Percentiles rank a stretch among this genome's conserved stretches.
phyloP scores from a whole-genome alignment of 2,888 invertebrate species.

The Lucinisca nassula region DNA sequence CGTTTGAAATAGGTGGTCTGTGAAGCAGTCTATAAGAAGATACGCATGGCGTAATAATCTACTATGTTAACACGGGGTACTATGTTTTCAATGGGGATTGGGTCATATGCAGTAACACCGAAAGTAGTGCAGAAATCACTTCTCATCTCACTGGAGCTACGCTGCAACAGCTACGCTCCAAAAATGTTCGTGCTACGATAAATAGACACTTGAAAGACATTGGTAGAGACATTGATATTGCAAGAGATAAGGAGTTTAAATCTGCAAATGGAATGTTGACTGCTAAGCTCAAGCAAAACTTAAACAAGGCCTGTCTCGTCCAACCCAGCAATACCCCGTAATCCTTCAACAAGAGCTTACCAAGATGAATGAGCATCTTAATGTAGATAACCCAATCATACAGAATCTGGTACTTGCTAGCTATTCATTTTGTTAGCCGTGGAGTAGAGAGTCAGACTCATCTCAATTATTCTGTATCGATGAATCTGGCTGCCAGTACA shows the following conservation, averaged over 20 bases:
- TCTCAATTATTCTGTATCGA: not conserved
- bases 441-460: not conserved
- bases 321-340: conserved; percentile 10
- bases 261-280: conserved; percentile 16
- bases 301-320: not conserved
- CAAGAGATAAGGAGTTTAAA: conserved; percentile 7
- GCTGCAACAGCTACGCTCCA: too few species aligned
- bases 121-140: too few species aligned
- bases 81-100: too few species aligned
- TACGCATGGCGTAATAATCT: too few species aligned
- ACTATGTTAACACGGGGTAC: too few species aligned
- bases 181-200: conserved; percentile 21
- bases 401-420: conserved; percentile 14
- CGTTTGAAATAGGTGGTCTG: too few species aligned
- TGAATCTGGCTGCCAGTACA: not conserved
- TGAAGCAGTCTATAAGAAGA: too few species aligned
- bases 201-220: conserved; percentile 28
- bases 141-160: too few species aligned
- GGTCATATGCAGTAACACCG: too few species aligned
- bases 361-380: not conserved
- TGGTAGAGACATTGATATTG: conserved; percentile 16
- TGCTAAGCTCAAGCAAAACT: conserved; percentile 17
- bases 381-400: not conserved
- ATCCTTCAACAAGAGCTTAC: not conserved
- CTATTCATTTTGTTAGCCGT: conserved; percentile 24